phyloP scores from a whole-genome alignment of 2,797 vertebrate genomes.

The Pseudopleuronectes americanus region DNA sequence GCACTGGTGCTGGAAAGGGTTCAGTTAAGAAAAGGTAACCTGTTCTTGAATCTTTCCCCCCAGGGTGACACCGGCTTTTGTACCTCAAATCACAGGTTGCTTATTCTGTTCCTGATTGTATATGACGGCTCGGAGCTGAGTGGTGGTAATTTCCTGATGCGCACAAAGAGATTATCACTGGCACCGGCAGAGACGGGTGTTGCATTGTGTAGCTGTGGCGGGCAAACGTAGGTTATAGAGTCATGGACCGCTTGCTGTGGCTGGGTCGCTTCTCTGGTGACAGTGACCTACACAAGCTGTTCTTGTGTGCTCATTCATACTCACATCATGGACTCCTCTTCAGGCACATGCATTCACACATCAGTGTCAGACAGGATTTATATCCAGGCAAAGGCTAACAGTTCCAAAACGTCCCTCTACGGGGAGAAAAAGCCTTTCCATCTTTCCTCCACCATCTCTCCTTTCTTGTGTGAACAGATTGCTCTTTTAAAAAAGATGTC shows the following conservation, averaged over 20 bases:
- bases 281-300: constrained; percentile 53
- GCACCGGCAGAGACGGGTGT: constrained; percentile 8
- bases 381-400: constrained; percentile 25
- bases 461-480: constrained; percentile 32
- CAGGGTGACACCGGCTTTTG: constrained; percentile 61
- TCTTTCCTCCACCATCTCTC: constrained; percentile 2
- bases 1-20: constrained; percentile 64
- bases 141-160: constrained; percentile 41
- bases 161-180: constrained; percentile 50
- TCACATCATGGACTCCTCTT: constrained; percentile 6
- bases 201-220: constrained; percentile 12
- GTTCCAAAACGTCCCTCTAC: background rate
- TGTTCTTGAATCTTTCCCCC: constrained; percentile 66
- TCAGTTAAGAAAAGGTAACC: constrained; percentile 64
- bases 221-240: constrained; percentile 23
- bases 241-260: constrained; percentile 16
- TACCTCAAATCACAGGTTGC: constrained; percentile 63
- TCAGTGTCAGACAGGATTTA: constrained; percentile 57
- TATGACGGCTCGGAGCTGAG: constrained; percentile 44
- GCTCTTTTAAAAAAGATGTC: constrained; percentile 38
- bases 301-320: constrained; percentile 4
- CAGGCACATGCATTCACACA: constrained; percentile 28
- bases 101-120: constrained; percentile 55
- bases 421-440: constrained; percentile 26
- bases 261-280: constrained; percentile 48